Percentiles rank a stretch among this genome's conserved stretches.
These are phyloP conservation scores for Campoplex capitator DNA, from an alignment of 2,888 invertebrate genomes.

Conservation along the genomic window DNA sequence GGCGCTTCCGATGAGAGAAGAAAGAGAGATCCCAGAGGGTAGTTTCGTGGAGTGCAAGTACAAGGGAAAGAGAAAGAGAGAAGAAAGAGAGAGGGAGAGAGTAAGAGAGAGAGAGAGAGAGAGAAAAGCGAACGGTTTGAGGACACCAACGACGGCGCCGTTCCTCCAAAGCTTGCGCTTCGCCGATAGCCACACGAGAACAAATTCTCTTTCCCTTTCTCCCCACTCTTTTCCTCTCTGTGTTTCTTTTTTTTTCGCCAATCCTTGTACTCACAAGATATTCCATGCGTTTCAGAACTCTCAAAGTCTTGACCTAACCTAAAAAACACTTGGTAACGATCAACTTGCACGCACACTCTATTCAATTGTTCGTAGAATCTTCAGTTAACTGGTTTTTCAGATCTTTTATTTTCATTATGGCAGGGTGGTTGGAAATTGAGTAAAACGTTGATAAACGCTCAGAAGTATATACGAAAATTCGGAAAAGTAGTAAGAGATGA, in stretches of 20 bases:
- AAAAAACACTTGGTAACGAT: background rate
- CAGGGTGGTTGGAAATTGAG: too few relatives aligned
- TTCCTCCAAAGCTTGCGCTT: constrained; percentile 59
- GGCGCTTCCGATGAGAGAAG: constrained; percentile 58
- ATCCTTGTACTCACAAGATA: background rate
- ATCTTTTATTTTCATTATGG: background rate
- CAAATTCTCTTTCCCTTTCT: constrained; percentile 27
- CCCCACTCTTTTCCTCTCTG: background rate
- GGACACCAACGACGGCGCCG: constrained; percentile 58
- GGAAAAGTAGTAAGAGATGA: background rate
- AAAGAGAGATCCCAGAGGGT: constrained; percentile 42
- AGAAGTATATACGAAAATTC: background rate
- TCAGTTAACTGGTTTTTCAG: background rate
- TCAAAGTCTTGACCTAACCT: constrained; percentile 10
- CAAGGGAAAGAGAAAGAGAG: constrained; percentile 10
- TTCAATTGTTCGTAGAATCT: background rate
- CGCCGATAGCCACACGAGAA: constrained; percentile 58
- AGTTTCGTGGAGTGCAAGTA: constrained; percentile 51
- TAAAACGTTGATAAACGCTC: background rate
- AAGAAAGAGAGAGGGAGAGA: constrained; percentile 62
- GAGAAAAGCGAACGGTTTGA: constrained; percentile 69
- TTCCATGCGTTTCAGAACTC: background rate
- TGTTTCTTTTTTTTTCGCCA: constrained; percentile 1
- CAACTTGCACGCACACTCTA: background rate
- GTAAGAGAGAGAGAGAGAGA: constrained; percentile 40